A percentile compares a stretch with the other conserved stretches of the same genome.
Conservation (phyloP, 2,888 invertebrate genomes). For the Clunio marinus region DNA sequence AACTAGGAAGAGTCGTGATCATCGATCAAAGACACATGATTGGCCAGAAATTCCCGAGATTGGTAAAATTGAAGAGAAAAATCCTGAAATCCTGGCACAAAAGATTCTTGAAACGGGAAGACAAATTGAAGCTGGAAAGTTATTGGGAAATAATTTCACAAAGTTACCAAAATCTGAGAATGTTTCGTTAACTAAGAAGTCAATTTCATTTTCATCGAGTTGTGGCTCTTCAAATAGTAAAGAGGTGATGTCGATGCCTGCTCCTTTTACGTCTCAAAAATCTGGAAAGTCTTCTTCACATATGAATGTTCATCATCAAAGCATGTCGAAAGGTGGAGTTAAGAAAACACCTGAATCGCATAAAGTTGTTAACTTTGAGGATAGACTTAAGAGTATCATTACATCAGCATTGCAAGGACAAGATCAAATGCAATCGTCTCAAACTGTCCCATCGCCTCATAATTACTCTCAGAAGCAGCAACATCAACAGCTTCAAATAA, state of each 20-base stretch:
- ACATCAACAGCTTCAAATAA: slow-evolving; percentile 16
- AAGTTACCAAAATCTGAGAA: slow-evolving; percentile 40
- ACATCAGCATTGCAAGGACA: slow-evolving; percentile 82
- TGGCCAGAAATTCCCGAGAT: slow-evolving; percentile 90
- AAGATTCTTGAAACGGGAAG: slow-evolving; percentile 86
- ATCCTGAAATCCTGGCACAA: slow-evolving; percentile 83
- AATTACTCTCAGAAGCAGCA: slow-evolving; percentile 45
- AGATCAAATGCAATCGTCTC: slow-evolving; percentile 51
- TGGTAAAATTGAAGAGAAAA: slow-evolving; percentile 86
- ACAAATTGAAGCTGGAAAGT: slow-evolving; percentile 81
- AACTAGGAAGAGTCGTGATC: slow-evolving; percentile 65
- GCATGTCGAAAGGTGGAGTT: slow-evolving; percentile 46
- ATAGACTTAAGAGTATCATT: slow-evolving; percentile 80
- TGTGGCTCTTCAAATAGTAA: neutral
- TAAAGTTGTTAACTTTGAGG: slow-evolving; percentile 81
- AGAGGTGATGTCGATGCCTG: neutral
- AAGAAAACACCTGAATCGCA: slow-evolving; percentile 71
- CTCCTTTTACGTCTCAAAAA: neutral
- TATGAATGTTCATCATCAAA: slow-evolving; percentile 42
- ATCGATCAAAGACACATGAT: slow-evolving; percentile 77
- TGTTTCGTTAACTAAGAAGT: neutral
- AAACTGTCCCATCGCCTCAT: slow-evolving; percentile 48
- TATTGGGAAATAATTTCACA: slow-evolving; percentile 43
- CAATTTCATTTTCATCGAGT: neutral
- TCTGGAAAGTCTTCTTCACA: neutral